Conservation (phyloP, 2,113 vertebrate species). For the Riparia riparia region DNA sequence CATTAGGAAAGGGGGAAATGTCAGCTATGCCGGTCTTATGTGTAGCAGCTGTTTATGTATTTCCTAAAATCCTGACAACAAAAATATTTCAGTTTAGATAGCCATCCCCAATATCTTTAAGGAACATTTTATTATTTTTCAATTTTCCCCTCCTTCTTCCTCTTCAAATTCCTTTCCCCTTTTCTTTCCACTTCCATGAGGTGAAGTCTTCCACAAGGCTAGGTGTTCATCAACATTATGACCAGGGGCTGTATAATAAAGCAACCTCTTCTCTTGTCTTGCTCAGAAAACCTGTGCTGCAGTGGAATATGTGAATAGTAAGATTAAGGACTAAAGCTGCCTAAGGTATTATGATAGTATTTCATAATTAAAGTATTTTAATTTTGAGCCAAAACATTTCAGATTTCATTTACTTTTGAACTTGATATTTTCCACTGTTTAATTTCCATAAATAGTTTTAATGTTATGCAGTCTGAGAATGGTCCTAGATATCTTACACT, state of each 20-base stretch:
- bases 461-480: not conserved
- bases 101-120: not conserved
- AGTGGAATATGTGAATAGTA: not conserved
- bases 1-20: not conserved
- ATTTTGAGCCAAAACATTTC: conserved; percentile 28
- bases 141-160: not conserved
- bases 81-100: not conserved
- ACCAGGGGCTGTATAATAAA: not conserved
- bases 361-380: conserved; percentile 39
- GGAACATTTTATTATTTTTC: not conserved
- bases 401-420: conserved; percentile 40
- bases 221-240: not conserved
- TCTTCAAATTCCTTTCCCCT: not conserved
- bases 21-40: not conserved
- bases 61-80: not conserved
- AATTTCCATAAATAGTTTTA: conserved; percentile 29
- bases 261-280: not conserved
- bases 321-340: conserved; percentile 11
- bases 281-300: not conserved
- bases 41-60: not conserved
- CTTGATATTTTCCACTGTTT: conserved; percentile 45
- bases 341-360: not conserved
- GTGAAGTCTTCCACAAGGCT: not conserved
- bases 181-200: not conserved
- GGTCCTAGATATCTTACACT: not conserved